These are phyloP conservation scores for Toxonevra muliebris DNA, from an alignment of 2,888 invertebrate species.

Conservation along the genomic window DNA sequence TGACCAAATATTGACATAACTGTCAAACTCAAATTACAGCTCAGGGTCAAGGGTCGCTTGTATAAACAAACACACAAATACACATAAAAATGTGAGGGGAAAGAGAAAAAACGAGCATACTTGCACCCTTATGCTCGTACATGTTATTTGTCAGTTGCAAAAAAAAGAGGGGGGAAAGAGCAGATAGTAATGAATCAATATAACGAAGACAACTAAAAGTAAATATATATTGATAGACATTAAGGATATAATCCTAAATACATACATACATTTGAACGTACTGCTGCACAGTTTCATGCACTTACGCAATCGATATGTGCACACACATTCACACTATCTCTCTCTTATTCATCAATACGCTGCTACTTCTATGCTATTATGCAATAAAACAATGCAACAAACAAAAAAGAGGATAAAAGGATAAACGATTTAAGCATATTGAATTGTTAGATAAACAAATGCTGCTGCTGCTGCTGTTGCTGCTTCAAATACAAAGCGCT, in stretches of 20 bases:
- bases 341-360: not conserved
- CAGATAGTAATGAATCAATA: not conserved
- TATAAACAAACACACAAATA: not conserved
- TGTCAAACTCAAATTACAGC: slow-evolving; percentile 58
- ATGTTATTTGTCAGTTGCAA: not conserved
- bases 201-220: slow-evolving; percentile 30
- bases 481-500: too few relatives aligned
- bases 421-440: slow-evolving; percentile 26
- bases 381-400: not conserved
- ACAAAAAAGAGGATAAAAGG: slow-evolving; percentile 10
- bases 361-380: not conserved
- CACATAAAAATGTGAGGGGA: not conserved
- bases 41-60: slow-evolving; percentile 54
- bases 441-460: slow-evolving; percentile 27
- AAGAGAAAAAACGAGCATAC: too few relatives aligned
- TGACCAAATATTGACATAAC: slow-evolving; percentile 59
- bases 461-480: not conserved
- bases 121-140: not conserved
- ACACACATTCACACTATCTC: not conserved
- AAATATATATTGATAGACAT: slow-evolving; percentile 40
- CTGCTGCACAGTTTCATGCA: too few relatives aligned
- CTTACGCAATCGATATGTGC: not conserved
- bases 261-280: slow-evolving; percentile 14
- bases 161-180: not conserved
- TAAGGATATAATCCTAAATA: slow-evolving; percentile 38